A percentile compares a stretch with the other conserved stretches of the same genome.
Evolutionary conservation across 2,113 vertebrate species (phyloP).

Genomic region (Fulmarus glacialis): DNA sequence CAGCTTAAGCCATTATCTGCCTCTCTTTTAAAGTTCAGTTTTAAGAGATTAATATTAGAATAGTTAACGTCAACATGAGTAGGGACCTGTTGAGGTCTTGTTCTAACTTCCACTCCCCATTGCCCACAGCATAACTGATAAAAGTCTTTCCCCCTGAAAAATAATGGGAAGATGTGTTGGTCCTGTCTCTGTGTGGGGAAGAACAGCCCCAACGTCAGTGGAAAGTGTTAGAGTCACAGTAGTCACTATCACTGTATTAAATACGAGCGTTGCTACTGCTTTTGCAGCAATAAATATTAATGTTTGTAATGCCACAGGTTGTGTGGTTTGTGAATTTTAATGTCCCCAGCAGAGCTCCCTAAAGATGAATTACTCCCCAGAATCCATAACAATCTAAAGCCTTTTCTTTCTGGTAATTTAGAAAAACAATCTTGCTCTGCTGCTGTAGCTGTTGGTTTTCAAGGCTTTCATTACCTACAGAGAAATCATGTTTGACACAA

Average conservation of each 20-base stretch:
- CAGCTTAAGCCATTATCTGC: neutral
- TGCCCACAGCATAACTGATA: neutral
- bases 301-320: neutral
- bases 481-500: slow-evolving; percentile 41
- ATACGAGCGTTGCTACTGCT: neutral
- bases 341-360: neutral
- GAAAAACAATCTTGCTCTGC: neutral
- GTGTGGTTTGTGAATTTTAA: neutral
- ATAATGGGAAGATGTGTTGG: neutral
- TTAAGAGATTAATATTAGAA: neutral
- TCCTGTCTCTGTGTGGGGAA: neutral
- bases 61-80: neutral
- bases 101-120: rapidly evolving
- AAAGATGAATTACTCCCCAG: neutral
- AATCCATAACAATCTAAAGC: neutral
- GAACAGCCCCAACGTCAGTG: neutral
- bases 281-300: neutral
- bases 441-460: slow-evolving; percentile 17
- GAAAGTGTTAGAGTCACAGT: neutral
- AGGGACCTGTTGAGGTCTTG: neutral
- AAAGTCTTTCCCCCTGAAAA: neutral
- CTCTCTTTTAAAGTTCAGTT: neutral
- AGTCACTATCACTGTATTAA: neutral
- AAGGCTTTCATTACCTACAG: slow-evolving; percentile 14
- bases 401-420: neutral